Evolutionary conservation across 2,113 vertebrate genomes (phyloP).

Genomic region (Chamaetylas fuelleborni): DNA sequence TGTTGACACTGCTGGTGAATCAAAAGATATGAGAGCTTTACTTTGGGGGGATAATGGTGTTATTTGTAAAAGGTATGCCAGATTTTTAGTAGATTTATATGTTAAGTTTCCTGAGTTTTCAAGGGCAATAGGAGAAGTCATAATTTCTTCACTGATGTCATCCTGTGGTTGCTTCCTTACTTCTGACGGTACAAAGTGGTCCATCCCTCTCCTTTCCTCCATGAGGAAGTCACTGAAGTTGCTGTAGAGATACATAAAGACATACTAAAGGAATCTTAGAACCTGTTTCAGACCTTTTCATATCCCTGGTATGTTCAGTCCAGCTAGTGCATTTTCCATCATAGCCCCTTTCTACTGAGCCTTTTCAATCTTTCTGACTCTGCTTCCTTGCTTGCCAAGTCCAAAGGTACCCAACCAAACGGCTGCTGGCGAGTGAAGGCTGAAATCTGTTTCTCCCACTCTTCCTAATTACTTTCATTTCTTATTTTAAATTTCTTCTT

Average conservation of each 20-base stretch:
- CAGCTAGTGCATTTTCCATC: neutral
- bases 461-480: neutral
- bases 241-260: neutral
- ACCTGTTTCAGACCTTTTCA: neutral
- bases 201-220: neutral
- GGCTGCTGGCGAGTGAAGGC: neutral
- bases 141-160: neutral
- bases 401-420: neutral
- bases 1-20: neutral
- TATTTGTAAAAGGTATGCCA: neutral
- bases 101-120: neutral
- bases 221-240: neutral
- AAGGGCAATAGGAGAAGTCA: neutral
- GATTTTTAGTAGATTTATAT: neutral
- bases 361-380: neutral
- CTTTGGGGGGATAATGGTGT: neutral
- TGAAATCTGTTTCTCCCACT: neutral
- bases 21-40: neutral
- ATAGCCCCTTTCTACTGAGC: neutral
- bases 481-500: neutral
- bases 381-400: neutral
- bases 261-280: neutral
- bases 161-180: accelerated
- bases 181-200: neutral
- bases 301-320: neutral